Evolutionary conservation across 1,140 invertebrate genomes (phyloP), one percentile per base, ranked within the genome.

Genomic region (Drosophila arizonae): DNA sequence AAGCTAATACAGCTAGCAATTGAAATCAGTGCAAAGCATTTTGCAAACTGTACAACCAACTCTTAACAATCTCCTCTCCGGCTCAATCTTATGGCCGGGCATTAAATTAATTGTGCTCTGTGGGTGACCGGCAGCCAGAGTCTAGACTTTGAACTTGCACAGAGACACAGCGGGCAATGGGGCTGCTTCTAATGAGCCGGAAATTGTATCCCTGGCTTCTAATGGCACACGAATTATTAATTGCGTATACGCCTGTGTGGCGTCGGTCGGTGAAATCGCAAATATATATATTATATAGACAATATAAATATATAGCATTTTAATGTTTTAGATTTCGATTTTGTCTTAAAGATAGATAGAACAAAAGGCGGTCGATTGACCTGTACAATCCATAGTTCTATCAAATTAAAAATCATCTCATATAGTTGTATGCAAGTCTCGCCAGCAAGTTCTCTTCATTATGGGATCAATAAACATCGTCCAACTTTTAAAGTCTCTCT

Each of bases 51-150:
- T 41, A 69, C 48, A 70, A 41, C 50, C 33, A 43, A 21, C 13
- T 13, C 21, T 10, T 17, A 9, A 4, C n/a, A 17, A 41, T 54
- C 5, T 17, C 43, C 21, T 3, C 43, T 46, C 6, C 15, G 0
- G 8, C 8, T 46, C 43, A 55, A 36, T 36, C n/a, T 60, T 56
- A 26, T 39, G 60, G 8, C 52, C 39, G 24, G 13, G n/a, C 63
- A 62, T 71, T 26, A 71, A 75, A 71, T 70, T 71, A 77, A 71
- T 75, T 75, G 50, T 46, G 39, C 72, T 51, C 72, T 36, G 36
- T 48, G 72, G 57, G 65, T 54, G 71, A 66, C 51, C 65, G 26
- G 41, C 43, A 43, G 45, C n/a, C 26, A 10, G 6, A 51, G 63
- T 69, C 45, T 43, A 56, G 72, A 45, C 72, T 50, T 28, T 24